These are phyloP conservation scores for Patella pellucida DNA, from an alignment of 2,888 invertebrate species.

Conservation along the genomic window DNA sequence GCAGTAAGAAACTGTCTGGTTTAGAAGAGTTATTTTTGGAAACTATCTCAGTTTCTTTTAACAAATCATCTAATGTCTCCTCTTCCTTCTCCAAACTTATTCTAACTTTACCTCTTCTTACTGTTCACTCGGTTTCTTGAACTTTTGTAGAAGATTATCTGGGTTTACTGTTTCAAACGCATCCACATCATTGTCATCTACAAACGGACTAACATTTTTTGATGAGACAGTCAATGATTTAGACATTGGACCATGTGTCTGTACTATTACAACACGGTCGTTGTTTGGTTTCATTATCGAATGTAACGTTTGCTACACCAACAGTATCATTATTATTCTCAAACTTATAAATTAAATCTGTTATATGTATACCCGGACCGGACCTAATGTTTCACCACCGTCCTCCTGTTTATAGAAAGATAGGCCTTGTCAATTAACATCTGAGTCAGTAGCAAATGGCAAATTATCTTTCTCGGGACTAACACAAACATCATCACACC, in stretches of 20 bases:
- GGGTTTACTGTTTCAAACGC: not conserved
- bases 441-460: constrained; percentile 7
- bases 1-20: constrained; percentile 13
- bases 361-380: constrained; percentile 12
- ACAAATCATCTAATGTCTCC: constrained; percentile 20
- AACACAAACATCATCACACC: constrained; percentile 55
- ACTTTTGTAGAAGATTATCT: constrained; percentile 30
- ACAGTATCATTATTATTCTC: constrained; percentile 26
- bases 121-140: constrained; percentile 60
- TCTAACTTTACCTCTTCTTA: constrained; percentile 49
- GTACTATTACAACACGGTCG: constrained; percentile 41
- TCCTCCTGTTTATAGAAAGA: no score
- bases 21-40: constrained; percentile 15
- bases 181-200: not conserved
- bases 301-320: constrained; percentile 17
- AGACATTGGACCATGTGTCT: constrained; percentile 27
- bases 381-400: not conserved
- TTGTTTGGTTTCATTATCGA: constrained; percentile 31
- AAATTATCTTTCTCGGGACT: constrained; percentile 16
- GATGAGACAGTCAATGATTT: not conserved
- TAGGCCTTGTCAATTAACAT: no score
- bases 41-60: constrained; percentile 30
- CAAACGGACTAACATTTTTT: no score
- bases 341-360: constrained; percentile 41
- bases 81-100: constrained; percentile 37